These are phyloP conservation scores for Monomorium pharaonis DNA, from an alignment of 1,140 invertebrate genomes.

Conservation along the genomic window DNA sequence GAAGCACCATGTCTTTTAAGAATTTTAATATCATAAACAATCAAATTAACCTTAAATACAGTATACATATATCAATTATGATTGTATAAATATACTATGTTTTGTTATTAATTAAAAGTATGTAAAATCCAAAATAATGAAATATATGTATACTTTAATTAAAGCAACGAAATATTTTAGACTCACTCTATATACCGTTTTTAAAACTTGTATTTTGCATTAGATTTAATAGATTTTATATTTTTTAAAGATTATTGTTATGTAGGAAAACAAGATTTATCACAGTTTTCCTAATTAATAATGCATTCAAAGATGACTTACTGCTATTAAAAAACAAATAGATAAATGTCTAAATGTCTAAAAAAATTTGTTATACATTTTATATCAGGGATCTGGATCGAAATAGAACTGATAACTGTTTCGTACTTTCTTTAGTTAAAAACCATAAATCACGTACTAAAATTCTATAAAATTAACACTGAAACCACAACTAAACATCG, in stretches of 20 bases:
- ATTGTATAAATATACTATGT: background rate
- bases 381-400: no score
- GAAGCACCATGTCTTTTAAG: background rate
- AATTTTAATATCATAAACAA: background rate
- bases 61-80: background rate
- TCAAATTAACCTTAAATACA: slow-evolving; percentile 25
- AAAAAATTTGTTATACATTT: background rate
- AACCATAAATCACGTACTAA: no score
- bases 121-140: background rate
- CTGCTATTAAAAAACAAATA: slow-evolving; percentile 23
- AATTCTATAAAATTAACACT: no score
- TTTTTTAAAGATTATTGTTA: background rate
- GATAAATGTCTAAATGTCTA: background rate
- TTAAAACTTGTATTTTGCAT: background rate
- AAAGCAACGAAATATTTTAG: background rate
- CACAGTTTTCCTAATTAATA: slow-evolving; percentile 43
- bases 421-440: no score
- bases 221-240: background rate
- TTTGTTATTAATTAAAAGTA: slow-evolving; percentile 27
- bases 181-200: background rate
- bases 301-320: slow-evolving; percentile 5
- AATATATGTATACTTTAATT: background rate
- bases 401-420: no score
- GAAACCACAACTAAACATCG: no score
- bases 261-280: slow-evolving; percentile 39